A percentile compares a stretch with the other conserved stretches of the same genome.
phyloP scores from a whole-genome alignment of 2,888 invertebrate species.

The Lycocerus yunnanus region DNA sequence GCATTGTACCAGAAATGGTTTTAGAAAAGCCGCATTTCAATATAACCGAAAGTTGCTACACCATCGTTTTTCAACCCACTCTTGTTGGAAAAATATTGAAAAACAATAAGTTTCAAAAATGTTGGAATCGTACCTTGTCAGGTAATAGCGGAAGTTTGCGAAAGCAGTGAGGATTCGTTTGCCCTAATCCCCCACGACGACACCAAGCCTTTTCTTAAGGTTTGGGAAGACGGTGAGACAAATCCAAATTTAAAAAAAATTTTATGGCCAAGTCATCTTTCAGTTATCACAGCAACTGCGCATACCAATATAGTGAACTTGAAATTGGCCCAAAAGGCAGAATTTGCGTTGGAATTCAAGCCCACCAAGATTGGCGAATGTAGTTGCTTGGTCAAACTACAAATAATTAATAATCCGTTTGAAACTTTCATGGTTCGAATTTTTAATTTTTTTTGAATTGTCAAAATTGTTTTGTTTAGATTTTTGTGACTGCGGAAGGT shows the following conservation, averaged over 20 bases:
- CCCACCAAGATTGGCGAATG: constrained; percentile 44
- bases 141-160: constrained; percentile 50
- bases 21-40: constrained; percentile 47
- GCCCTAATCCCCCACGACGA: constrained; percentile 21
- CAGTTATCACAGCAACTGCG: constrained; percentile 24
- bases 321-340: constrained; percentile 40
- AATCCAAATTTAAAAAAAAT: no score
- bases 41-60: constrained; percentile 32
- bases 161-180: constrained; percentile 39
- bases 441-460: constrained; percentile 8
- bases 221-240: neutral
- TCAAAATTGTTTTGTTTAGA: constrained; percentile 33
- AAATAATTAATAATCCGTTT: constrained; percentile 62
- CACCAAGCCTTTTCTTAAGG: constrained; percentile 16
- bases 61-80: constrained; percentile 50
- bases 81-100: constrained; percentile 40
- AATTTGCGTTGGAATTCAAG: constrained; percentile 48
- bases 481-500: constrained; percentile 57
- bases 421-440: constrained; percentile 55
- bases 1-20: constrained; percentile 54
- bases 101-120: constrained; percentile 50
- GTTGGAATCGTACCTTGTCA: constrained; percentile 51
- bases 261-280: neutral
- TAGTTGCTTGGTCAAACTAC: constrained; percentile 51
- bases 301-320: constrained; percentile 43